These are phyloP conservation scores for Sphaerodactylus townsendi DNA, from an alignment of 2,113 vertebrate species.

Conservation along the genomic window DNA sequence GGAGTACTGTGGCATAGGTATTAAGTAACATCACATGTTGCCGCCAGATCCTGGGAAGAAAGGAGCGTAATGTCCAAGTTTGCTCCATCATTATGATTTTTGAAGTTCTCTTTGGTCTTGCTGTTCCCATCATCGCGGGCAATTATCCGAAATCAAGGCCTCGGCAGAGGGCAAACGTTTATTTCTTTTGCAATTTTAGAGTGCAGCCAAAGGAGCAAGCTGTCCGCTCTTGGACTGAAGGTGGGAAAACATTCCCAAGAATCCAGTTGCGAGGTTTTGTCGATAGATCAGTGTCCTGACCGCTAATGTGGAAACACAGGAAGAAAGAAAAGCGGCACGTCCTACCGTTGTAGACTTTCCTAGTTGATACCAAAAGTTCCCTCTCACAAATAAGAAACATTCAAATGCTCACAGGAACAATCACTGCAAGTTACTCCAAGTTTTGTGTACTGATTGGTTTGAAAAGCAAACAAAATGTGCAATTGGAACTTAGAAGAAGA, in stretches of 20 bases:
- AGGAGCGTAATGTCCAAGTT: slow-evolving; percentile 17
- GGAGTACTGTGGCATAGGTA: slow-evolving; percentile 15
- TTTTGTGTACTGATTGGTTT: not conserved
- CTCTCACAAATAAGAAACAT: not conserved
- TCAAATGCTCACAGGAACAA: not conserved
- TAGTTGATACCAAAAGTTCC: not conserved
- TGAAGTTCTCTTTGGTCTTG: slow-evolving; percentile 22
- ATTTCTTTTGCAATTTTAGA: not conserved
- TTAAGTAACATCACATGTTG: slow-evolving; percentile 35
- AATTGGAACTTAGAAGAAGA: not conserved
- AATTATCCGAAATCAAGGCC: slow-evolving; percentile 19
- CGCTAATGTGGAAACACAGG: not conserved
- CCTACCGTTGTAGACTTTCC: not conserved
- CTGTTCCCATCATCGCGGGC: not conserved
- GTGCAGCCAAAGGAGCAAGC: not conserved
- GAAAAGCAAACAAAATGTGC: not conserved
- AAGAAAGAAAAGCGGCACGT: not conserved
- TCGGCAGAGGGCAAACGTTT: not conserved
- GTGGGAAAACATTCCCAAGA: not conserved
- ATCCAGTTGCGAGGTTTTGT: not conserved
- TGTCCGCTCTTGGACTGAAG: not conserved
- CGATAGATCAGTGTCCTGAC: not conserved
- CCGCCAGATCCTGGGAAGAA: not conserved
- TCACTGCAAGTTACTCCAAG: not conserved
- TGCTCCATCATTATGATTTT: slow-evolving; percentile 2